A percentile compares a stretch with the other conserved stretches of the same genome.
Evolutionary conservation across 2,113 vertebrate genomes (phyloP).

Genomic region (Coregonus clupeaformis): DNA sequence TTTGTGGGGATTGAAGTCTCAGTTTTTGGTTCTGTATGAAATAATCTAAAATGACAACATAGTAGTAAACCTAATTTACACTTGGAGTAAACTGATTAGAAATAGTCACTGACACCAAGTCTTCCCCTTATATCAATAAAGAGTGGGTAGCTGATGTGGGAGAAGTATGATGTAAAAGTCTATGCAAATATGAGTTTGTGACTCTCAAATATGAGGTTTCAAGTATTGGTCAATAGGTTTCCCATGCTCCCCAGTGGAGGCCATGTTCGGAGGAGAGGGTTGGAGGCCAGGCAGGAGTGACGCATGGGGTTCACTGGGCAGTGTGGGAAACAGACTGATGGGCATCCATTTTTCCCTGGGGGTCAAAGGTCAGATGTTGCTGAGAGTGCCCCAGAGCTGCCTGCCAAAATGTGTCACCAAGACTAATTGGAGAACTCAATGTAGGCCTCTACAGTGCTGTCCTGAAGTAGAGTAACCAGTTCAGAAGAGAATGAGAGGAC

Average conservation of each 20-base stretch:
- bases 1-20: neutral
- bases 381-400: slow-evolving; percentile 6
- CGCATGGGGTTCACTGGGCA: slow-evolving; percentile 31
- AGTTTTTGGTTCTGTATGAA: neutral
- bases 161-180: neutral
- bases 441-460: neutral
- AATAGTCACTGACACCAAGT: neutral
- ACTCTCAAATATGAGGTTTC: neutral
- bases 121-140: neutral
- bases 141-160: neutral
- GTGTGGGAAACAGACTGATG: slow-evolving; percentile 59
- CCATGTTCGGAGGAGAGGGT: slow-evolving; percentile 27
- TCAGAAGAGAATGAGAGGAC: neutral
- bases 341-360: slow-evolving; percentile 29
- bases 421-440: slow-evolving; percentile 2
- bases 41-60: neutral
- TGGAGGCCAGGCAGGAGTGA: slow-evolving; percentile 58
- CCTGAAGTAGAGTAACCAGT: neutral
- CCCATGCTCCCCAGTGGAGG: slow-evolving; percentile 58
- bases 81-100: no score
- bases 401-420: slow-evolving; percentile 9
- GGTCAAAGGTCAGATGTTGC: slow-evolving; percentile 49
- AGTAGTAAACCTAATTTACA: no score
- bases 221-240: slow-evolving; percentile 41
- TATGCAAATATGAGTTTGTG: neutral